Base-by-base conservation (phyloP, 2,888 invertebrate genomes). In the Lomographa bimaculata region DNA sequence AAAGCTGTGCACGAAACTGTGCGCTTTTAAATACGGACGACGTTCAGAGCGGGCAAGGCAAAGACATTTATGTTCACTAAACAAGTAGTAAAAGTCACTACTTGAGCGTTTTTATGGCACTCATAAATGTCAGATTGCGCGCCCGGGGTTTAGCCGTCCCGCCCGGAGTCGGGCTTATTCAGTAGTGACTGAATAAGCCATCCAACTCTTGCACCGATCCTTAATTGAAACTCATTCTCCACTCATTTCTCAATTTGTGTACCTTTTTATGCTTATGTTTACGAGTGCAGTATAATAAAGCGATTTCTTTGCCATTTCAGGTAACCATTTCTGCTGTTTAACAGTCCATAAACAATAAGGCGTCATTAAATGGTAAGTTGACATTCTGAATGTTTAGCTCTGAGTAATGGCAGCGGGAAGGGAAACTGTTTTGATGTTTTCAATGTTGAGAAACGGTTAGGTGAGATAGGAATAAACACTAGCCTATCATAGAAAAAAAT, bases 61-160 rank as follows among this genome's bases (percentile, higher is more conserved):
- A 86, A 89, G 90, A 90, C 90, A 89, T 90, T 90, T 89, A 90
- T 90, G 90, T 89, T 86, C 89, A 87, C 90, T 90, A 90, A 90
- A 90, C 90, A 90, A 90, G 90, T 89, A 90, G 89, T 90, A 89
- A 90, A 90, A 90, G 90, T 90, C 90, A 87, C 86, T 89, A 79
- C 87, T 90, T 89, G 89, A 90, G 87, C 86, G 90, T 89, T 89
- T 90, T 90, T 90, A 90, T 89, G 84, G 86, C 87, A 79, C 82
- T 89, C 90, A 87, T 90, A 90, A 90, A 90, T 82, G 90, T 90
- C 90, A 87, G 89, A 89, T 89, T 89, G 90, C 78, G 79, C 85
- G 82, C 81, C 65, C 71, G 78, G 78, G 81, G 79, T 72, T 81
- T 79, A 81, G 76, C 65, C 65, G 69, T 65, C 74, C 76, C 72